Percentiles rank a stretch among this genome's conserved stretches.
phyloP scores from a whole-genome alignment of 2,113 vertebrate species.

The Reinhardtius hippoglossoides region DNA sequence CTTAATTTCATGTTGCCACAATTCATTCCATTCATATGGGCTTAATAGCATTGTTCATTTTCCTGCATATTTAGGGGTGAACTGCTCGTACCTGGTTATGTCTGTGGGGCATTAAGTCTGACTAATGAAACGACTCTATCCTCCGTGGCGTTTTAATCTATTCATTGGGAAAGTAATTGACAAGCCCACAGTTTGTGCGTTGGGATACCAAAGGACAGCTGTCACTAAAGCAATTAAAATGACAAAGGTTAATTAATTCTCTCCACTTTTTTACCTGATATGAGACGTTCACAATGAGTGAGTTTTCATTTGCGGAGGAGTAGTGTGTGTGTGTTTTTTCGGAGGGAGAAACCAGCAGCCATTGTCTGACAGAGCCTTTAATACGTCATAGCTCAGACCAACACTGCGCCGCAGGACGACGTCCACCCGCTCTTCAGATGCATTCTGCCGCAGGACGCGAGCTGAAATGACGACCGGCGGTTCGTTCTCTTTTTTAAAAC shows the following conservation, averaged over 20 bases:
- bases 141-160: conserved; percentile 81
- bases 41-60: conserved; percentile 78
- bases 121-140: conserved; percentile 81
- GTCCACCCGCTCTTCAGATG: conserved; percentile 39
- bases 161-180: conserved; percentile 80
- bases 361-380: conserved; percentile 72
- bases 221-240: conserved; percentile 84
- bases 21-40: conserved; percentile 73
- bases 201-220: conserved; percentile 80
- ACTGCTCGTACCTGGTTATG: conserved; percentile 76
- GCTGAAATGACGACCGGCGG: background rate
- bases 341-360: conserved; percentile 49
- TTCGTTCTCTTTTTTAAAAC: background rate
- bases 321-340: conserved; percentile 61
- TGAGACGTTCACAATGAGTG: conserved; percentile 73
- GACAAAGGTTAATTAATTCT: conserved; percentile 85
- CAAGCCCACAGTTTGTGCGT: conserved; percentile 76
- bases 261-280: conserved; percentile 77
- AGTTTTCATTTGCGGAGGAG: conserved; percentile 76
- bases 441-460: background rate
- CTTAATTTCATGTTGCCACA: conserved; percentile 76
- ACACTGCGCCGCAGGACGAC: conserved; percentile 51
- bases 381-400: conserved; percentile 66
- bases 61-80: conserved; percentile 70
- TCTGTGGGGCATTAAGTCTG: conserved; percentile 77